Evolutionary conservation across 2,113 vertebrate species (phyloP).

Genomic region (Caracal caracal): DNA sequence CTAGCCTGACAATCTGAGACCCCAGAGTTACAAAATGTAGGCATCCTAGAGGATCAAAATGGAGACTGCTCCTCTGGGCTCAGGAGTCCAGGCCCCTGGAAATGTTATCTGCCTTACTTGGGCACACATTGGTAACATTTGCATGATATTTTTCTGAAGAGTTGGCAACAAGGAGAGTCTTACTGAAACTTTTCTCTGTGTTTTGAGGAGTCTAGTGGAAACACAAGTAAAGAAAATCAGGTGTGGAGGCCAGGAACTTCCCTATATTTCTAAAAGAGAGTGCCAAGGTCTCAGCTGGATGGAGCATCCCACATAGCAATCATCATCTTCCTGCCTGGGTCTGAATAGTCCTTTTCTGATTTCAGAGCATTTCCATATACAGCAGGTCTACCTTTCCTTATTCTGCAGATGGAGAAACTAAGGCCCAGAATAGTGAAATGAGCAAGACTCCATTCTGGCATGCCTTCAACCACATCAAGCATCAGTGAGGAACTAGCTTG

Average conservation of each 20-base stretch:
- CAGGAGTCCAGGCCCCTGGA: constrained; percentile 29
- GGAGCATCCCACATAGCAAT: background rate
- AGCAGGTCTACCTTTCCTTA: background rate
- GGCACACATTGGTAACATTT: constrained; percentile 45
- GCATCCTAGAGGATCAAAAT: background rate
- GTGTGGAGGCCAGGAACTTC: background rate
- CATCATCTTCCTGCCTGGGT: background rate
- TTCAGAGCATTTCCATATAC: background rate
- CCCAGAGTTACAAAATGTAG: background rate
- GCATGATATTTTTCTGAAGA: constrained; percentile 56
- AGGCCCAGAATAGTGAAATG: background rate
- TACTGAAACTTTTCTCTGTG: constrained; percentile 42
- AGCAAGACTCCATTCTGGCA: background rate
- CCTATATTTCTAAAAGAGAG: background rate
- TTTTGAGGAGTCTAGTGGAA: background rate
- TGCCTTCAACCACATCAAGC: background rate
- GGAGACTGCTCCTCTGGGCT: background rate
- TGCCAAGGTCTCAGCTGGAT: background rate
- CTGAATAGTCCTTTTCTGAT: background rate
- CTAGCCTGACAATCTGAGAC: background rate
- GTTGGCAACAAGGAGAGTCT: constrained; percentile 18
- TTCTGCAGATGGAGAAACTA: background rate
- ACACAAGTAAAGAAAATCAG: background rate
- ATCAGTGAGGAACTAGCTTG: background rate
- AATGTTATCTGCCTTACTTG: constrained; percentile 20